A percentile compares a stretch with the other conserved stretches of the same genome.
Evolutionary conservation across 2,797 vertebrate species (phyloP).

Genomic region (Stomatorhinus walkeri): DNA sequence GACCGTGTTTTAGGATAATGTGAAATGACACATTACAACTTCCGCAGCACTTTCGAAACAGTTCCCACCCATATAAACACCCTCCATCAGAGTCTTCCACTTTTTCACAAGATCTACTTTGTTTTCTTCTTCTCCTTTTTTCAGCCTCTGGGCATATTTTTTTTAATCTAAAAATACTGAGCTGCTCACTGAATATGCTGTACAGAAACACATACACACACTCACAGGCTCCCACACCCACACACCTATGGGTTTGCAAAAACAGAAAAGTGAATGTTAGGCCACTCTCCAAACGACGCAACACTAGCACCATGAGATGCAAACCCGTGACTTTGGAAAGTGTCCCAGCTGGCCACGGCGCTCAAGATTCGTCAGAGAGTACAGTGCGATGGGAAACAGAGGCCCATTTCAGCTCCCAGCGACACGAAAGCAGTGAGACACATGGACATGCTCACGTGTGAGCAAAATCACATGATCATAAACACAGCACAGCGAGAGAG

Average conservation of each 20-base stretch:
- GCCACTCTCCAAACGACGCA: background rate
- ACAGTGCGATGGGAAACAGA: background rate
- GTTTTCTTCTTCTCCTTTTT: constrained; percentile 10
- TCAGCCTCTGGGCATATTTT: background rate
- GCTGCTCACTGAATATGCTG: background rate
- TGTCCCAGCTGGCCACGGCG: background rate
- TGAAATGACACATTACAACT: background rate
- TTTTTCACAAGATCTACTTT: constrained; percentile 3
- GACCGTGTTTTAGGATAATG: background rate
- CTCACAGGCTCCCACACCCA: background rate
- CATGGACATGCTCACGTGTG: background rate
- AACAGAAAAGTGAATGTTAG: constrained; percentile 10
- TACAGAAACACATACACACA: background rate
- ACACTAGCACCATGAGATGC: background rate
- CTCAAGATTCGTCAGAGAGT: background rate
- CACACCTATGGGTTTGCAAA: background rate
- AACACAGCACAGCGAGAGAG: background rate
- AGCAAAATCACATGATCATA: constrained; percentile 16
- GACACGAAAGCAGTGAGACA: background rate
- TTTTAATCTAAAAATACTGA: constrained; percentile 13
- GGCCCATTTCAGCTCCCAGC: background rate
- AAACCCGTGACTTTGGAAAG: background rate
- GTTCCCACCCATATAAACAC: constrained; percentile 7
- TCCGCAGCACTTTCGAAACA: background rate
- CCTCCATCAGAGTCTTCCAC: constrained; percentile 4